Evolutionary conservation across 2,113 vertebrate species (phyloP).

Genomic region (Cyanistes caeruleus): DNA sequence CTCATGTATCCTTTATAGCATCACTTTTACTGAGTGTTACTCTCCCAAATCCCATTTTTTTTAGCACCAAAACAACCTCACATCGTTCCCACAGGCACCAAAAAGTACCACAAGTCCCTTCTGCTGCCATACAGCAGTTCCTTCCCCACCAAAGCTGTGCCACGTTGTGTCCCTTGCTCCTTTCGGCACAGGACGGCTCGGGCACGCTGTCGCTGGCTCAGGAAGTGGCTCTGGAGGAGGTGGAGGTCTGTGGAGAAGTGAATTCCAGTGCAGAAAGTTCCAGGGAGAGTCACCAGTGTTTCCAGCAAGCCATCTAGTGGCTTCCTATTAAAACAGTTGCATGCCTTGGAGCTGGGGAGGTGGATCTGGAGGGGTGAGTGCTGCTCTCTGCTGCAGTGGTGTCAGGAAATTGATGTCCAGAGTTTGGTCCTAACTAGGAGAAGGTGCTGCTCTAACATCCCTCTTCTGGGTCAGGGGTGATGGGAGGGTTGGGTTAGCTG

Average conservation of each 20-base stretch:
- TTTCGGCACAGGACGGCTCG: accelerated
- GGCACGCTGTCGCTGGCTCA: accelerated
- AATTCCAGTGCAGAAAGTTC: conserved; percentile 32
- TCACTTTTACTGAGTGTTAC: neutral
- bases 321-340: neutral
- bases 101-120: neutral
- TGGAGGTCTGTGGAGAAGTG: neutral
- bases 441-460: neutral
- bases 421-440: neutral
- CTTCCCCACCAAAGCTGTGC: neutral
- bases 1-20: neutral
- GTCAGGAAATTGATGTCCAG: accelerated
- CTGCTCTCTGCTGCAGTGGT: accelerated
- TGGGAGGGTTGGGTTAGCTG: neutral
- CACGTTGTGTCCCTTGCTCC: accelerated
- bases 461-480: neutral
- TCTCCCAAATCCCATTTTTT: neutral
- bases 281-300: neutral
- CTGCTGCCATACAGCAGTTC: neutral
- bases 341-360: neutral
- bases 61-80: neutral
- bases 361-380: neutral
- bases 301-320: conserved; percentile 69
- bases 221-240: neutral
- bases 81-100: accelerated